phyloP scores from a whole-genome alignment of 2,888 invertebrate genomes.

The Ichneumoninae sp. region DNA sequence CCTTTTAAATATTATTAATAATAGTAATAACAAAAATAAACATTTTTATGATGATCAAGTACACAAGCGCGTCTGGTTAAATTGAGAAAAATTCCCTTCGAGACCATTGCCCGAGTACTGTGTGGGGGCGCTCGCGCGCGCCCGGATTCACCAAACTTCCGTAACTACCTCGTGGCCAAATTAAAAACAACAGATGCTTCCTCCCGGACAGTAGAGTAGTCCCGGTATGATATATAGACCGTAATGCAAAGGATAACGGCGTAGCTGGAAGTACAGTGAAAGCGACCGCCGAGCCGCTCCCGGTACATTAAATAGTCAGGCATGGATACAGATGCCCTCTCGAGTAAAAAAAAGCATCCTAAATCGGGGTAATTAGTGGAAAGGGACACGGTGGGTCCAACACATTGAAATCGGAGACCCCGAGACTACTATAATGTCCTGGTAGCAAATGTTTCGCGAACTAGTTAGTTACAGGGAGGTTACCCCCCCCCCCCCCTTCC shows the following conservation, averaged over 20 bases:
- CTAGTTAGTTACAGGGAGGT: constrained; percentile 60
- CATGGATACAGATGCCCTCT: constrained; percentile 68
- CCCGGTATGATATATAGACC: constrained; percentile 4
- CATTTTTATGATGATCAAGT: constrained; percentile 4
- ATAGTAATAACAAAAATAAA: constrained; percentile 28
- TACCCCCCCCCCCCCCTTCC: constrained; percentile 14
- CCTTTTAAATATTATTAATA: not conserved
- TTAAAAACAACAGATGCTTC: constrained; percentile 67
- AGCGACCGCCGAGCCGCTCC: constrained; percentile 55
- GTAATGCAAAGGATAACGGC: constrained; percentile 6
- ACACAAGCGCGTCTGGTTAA: not conserved
- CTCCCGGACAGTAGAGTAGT: constrained; percentile 34
- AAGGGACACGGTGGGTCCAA: constrained; percentile 31
- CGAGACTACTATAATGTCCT: constrained; percentile 55
- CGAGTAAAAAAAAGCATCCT: constrained; percentile 68
- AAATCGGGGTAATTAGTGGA: constrained; percentile 75
- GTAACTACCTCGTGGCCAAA: constrained; percentile 52
- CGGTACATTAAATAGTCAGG: constrained; percentile 70
- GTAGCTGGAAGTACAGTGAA: constrained; percentile 44
- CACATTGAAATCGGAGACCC: constrained; percentile 32
- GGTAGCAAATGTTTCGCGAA: constrained; percentile 66
- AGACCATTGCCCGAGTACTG: constrained; percentile 14
- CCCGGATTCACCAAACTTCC: constrained; percentile 51
- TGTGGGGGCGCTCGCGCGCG: not conserved
- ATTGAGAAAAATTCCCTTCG: constrained; percentile 50